phyloP scores from a whole-genome alignment of 37 sponge, comb jelly and placozoan species.

The Geodia barretti region DNA sequence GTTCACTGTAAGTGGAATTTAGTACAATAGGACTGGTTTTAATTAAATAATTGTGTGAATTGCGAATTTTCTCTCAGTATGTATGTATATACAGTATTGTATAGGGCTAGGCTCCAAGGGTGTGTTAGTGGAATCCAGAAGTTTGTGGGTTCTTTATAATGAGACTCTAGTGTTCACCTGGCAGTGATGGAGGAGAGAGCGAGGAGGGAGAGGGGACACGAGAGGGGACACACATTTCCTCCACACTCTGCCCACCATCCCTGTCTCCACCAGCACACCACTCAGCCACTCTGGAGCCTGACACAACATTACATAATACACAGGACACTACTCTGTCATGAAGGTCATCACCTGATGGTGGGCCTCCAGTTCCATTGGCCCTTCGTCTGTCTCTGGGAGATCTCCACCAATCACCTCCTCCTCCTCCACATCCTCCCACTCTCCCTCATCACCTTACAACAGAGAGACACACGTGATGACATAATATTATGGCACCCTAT shows the following conservation, averaged over 20 bases:
- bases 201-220: not conserved
- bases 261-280: not conserved
- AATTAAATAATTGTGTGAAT: no score
- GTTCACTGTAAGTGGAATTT: no score
- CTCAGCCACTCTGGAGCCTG: not conserved
- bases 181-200: no score
- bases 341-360: not conserved
- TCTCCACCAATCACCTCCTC: slow-evolving; percentile 2
- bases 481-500: not conserved
- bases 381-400: not conserved
- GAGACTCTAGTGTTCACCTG: no score
- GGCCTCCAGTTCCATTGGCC: not conserved
- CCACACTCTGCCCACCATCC: not conserved
- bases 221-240: not conserved
- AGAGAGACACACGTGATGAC: not conserved
- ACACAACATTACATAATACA: not conserved
- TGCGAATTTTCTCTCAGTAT: no score
- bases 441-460: not conserved
- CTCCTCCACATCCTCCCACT: not conserved
- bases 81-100: no score
- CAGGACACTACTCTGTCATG: not conserved
- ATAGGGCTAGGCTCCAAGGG: no score
- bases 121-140: no score
- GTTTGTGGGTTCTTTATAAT: no score
- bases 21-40: no score